Evolutionary conservation across 2,113 vertebrate species (phyloP).

Genomic region (Xerus inauris): DNA sequence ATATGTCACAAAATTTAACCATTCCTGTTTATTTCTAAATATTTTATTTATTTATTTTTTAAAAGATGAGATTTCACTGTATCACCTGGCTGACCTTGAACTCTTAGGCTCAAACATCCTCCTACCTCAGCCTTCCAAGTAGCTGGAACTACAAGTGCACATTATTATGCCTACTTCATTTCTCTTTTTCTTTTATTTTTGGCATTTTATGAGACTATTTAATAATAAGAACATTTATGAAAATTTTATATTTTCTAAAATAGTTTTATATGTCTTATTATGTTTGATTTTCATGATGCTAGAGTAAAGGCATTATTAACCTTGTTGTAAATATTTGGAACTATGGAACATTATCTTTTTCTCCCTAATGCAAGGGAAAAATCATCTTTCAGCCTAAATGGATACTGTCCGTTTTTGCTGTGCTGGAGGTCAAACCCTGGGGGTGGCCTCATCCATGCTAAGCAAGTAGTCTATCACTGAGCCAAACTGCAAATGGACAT

Average conservation of each 20-base stretch:
- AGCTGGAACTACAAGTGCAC: neutral
- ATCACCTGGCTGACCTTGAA: neutral
- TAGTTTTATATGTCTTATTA: neutral
- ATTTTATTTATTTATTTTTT: too few relatives aligned
- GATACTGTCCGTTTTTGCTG: neutral
- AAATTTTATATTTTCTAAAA: constrained; percentile 28
- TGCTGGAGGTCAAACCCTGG: neutral
- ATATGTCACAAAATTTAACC: constrained; percentile 21
- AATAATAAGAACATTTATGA: constrained; percentile 14
- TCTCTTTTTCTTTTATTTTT: constrained; percentile 14
- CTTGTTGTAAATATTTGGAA: neutral
- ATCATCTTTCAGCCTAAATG: neutral
- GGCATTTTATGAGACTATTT: constrained; percentile 16
- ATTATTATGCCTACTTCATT: neutral
- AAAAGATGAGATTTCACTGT: neutral
- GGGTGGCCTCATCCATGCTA: too few relatives aligned
- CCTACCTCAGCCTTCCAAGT: neutral
- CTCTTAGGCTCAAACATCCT: neutral
- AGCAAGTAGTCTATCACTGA: neutral
- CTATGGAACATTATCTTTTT: neutral
- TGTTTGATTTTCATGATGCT: neutral
- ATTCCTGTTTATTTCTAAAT: neutral
- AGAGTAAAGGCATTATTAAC: neutral
- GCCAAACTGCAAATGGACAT: neutral
- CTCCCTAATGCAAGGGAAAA: neutral